Base-by-base conservation (phyloP, 2,888 invertebrate genomes). In the Ceraclea dissimilis region DNA sequence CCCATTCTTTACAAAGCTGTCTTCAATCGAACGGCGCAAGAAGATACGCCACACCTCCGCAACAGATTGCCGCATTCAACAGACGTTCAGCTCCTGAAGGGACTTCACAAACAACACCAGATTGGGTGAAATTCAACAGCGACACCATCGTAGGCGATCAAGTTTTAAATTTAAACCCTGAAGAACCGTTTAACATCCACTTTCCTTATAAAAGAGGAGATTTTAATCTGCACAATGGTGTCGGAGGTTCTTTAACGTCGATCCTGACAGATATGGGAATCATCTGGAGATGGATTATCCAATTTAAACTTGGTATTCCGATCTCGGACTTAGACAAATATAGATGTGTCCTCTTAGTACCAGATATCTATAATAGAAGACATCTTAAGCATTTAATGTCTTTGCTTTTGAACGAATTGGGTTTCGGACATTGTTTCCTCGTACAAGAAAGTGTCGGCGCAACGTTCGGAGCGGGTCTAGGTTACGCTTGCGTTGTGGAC, bases 401-500 rank as follows among this genome's bases (percentile, higher is more conserved):
- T 44, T 70, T 96, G 52, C 70, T 96, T 60, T 71, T 96, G 2
- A 81, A 80, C 61, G 86, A 86, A 64, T 81, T 97, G 65, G 90
- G 92, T 6, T 95, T 95, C 67, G 88, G 88, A 26, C 85, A 88
- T 49, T 93, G 91, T 66, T 88, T 91, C 68, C 73, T 91, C 2
- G 78, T 90, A n/a, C 90, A 90, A 76, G 88, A 88, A 67, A 73
- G 74, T 71, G 74, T 78, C 1, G 77, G 76, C 10, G 77, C 77
- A 1, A 77, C 77, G 5, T 78, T 77, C 63, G 78, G 78, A 1
- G 77, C 78, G 34, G 78, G 77, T 0, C 75, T 78, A 8, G 77
- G 77, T 1, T 90, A 87, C 66, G 95, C 94, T 0, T 96, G 96
- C 73, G 93, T 96, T 1, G 90, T 97, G 0, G 95, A 96, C 69